A percentile compares a stretch with the other conserved stretches of the same genome.
phyloP scores from a whole-genome alignment of 2,113 vertebrate genomes.

The Pleuronectes platessa region DNA sequence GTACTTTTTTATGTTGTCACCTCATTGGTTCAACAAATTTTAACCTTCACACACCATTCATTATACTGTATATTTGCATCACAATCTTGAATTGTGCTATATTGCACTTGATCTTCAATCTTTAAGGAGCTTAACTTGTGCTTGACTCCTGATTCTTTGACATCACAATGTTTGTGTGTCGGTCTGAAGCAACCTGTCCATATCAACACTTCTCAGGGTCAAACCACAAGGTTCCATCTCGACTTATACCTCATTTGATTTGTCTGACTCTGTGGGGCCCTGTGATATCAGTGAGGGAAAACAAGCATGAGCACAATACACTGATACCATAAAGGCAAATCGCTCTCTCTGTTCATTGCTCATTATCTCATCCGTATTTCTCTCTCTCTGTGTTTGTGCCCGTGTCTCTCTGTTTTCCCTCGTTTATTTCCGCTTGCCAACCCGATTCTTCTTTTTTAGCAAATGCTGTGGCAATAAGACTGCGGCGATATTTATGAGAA shows the following conservation, averaged over 20 bases:
- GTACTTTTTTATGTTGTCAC: no score
- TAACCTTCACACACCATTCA: no score
- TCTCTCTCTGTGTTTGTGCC: slow-evolving; percentile 3
- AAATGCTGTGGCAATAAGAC: slow-evolving; percentile 26
- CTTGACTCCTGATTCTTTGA: not conserved
- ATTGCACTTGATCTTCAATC: not conserved
- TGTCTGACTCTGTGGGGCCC: slow-evolving; percentile 8
- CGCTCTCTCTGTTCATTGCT: slow-evolving; percentile 29
- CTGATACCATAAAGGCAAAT: slow-evolving; percentile 36
- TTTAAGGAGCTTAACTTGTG: not conserved
- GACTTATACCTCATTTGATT: not conserved
- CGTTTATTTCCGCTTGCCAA: slow-evolving; percentile 44
- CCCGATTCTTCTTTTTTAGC: slow-evolving; percentile 33
- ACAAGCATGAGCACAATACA: slow-evolving; percentile 24
- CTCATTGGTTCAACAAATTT: no score
- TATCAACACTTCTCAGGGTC: slow-evolving; percentile 12
- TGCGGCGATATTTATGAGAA: slow-evolving; percentile 66
- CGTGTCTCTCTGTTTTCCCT: slow-evolving; percentile 5
- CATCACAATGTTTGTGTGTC: not conserved
- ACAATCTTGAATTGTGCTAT: not conserved
- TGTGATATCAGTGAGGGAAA: slow-evolving; percentile 19
- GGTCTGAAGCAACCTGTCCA: slow-evolving; percentile 9
- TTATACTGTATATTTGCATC: not conserved
- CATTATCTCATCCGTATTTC: slow-evolving; percentile 42
- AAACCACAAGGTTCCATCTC: slow-evolving; percentile 1